Conservation (phyloP, 2,888 invertebrate genomes). For the Sepiola atlantica region DNA sequence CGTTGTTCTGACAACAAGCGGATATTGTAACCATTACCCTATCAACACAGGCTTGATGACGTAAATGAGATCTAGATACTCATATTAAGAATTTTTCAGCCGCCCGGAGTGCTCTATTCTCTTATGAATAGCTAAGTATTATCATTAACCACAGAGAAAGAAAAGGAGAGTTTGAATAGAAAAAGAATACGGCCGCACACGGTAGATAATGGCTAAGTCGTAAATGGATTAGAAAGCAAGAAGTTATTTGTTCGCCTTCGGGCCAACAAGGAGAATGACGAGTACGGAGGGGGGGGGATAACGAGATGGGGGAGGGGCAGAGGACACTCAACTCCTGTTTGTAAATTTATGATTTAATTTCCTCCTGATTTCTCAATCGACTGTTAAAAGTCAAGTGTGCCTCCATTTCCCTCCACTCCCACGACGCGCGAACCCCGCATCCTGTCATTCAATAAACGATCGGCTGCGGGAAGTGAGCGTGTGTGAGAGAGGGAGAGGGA, state of each 20-base stretch:
- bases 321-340: conserved; percentile 35
- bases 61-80: too few relatives aligned
- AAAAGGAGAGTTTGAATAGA: not conserved
- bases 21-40: too few relatives aligned
- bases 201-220: not conserved
- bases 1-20: too few relatives aligned
- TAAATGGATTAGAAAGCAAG: not conserved
- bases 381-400: conserved; percentile 47
- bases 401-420: conserved; percentile 40
- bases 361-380: conserved; percentile 43
- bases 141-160: not conserved
- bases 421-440: conserved; percentile 41
- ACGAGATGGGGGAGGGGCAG: not conserved
- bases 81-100: too few relatives aligned
- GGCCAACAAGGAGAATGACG: not conserved
- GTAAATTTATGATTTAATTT: conserved; percentile 48
- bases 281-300: too few relatives aligned
- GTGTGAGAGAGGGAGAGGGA: not conserved
- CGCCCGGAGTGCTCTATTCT: too few relatives aligned
- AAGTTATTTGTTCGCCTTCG: not conserved
- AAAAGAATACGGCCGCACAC: not conserved
- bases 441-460: conserved; percentile 36
- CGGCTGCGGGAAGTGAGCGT: not conserved
- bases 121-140: too few relatives aligned
- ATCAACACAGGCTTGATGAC: too few relatives aligned